Evolutionary conservation across 2,797 vertebrate species (phyloP).

Genomic region (Falco columbarius): DNA sequence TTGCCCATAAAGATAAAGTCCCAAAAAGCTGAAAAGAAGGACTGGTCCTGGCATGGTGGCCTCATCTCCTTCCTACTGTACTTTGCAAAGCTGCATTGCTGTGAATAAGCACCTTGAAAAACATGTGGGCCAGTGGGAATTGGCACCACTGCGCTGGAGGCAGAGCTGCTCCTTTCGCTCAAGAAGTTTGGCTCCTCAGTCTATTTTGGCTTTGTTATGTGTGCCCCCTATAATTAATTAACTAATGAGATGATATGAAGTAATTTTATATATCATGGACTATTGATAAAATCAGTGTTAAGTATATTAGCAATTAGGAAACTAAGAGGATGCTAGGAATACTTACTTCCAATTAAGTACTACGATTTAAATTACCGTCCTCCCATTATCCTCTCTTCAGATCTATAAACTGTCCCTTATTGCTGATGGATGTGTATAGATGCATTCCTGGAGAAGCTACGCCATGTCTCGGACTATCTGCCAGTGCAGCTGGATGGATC

Average conservation of each 20-base stretch:
- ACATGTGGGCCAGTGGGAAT: neutral
- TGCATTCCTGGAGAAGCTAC: neutral
- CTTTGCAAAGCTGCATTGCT: neutral
- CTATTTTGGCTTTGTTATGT: slow-evolving; percentile 1
- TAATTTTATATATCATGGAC: slow-evolving; percentile 44
- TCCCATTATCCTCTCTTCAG: neutral
- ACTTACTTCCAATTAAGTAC: slow-evolving; percentile 1
- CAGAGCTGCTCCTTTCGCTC: neutral
- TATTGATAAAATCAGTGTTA: slow-evolving; percentile 53
- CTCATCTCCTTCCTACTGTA: neutral
- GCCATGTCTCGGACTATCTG: neutral
- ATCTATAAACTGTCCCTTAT: slow-evolving; percentile 6
- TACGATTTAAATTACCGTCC: neutral
- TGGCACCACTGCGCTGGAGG: neutral
- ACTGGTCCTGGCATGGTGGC: fast-evolving
- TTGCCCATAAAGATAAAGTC: neutral
- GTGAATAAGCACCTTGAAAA: neutral
- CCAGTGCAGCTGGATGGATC: neutral
- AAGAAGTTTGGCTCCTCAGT: neutral
- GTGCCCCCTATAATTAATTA: slow-evolving; percentile 22
- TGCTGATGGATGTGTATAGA: neutral
- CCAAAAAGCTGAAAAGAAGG: neutral
- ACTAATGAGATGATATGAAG: slow-evolving; percentile 44
- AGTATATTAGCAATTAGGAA: slow-evolving; percentile 45
- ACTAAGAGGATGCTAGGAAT: slow-evolving; percentile 11